Evolutionary conservation across 2,888 invertebrate genomes (phyloP).

Genomic region (Lacanobia wlatinum): DNA sequence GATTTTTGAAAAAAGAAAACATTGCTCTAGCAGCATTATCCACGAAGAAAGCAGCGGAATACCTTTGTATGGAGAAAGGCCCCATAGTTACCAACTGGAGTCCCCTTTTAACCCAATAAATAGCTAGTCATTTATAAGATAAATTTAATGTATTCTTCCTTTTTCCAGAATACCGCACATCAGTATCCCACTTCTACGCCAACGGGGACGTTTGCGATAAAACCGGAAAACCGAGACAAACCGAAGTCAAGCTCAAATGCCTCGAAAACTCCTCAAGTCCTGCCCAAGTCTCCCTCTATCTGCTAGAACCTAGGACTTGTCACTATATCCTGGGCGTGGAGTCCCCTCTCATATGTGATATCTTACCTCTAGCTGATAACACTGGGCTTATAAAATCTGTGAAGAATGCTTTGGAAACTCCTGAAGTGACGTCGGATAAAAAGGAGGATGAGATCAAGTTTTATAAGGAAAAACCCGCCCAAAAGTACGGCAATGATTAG

Average conservation of each 20-base stretch:
- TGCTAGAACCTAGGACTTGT: constrained; percentile 97
- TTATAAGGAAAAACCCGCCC: constrained; percentile 66
- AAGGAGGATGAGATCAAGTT: constrained; percentile 70
- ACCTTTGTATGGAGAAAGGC: too few relatives aligned
- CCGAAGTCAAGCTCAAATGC: constrained; percentile 96
- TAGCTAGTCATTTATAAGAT: too few relatives aligned
- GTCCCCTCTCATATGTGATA: constrained; percentile 96
- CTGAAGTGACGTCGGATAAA: constrained; percentile 63
- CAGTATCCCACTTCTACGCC: constrained; percentile 96
- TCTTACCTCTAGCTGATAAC: constrained; percentile 95
- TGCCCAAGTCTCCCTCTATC: constrained; percentile 96
- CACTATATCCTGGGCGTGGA: constrained; percentile 99
- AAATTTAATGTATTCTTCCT: background rate
- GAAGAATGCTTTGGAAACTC: constrained; percentile 64
- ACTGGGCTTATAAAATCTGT: constrained; percentile 92
- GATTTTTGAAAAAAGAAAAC: too few relatives aligned
- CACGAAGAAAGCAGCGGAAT: too few relatives aligned
- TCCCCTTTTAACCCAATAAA: too few relatives aligned
- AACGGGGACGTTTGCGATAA: constrained; percentile 97
- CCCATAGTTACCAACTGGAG: too few relatives aligned
- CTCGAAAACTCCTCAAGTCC: constrained; percentile 93
- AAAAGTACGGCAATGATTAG: constrained; percentile 80
- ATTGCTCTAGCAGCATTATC: too few relatives aligned
- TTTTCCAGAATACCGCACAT: constrained; percentile 90
- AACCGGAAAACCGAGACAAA: constrained; percentile 94